phyloP scores from a whole-genome alignment of 2,113 vertebrate species.

The Catharus bicknelli region DNA sequence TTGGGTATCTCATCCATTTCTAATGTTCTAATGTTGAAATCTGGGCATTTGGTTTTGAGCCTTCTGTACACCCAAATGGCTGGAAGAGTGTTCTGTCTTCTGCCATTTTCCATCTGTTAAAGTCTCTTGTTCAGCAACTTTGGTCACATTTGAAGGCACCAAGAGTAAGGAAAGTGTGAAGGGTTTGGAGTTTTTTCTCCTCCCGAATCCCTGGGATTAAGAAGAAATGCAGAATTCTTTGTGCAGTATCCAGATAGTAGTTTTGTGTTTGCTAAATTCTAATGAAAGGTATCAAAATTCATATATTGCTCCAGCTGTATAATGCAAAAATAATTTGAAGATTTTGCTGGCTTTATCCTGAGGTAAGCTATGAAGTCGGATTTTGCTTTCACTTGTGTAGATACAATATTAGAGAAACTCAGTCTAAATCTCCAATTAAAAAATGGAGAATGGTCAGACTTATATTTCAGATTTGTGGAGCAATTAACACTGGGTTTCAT shows the following conservation, averaged over 20 bases:
- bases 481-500: neutral
- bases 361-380: neutral
- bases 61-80: neutral
- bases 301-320: neutral
- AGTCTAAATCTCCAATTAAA: neutral
- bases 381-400: neutral
- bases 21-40: slow-evolving; percentile 32
- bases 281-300: neutral
- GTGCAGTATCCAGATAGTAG: neutral
- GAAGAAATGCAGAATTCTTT: neutral
- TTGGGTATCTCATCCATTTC: slow-evolving; percentile 59
- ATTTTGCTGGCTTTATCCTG: neutral
- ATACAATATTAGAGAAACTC: neutral
- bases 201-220: neutral
- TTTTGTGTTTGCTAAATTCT: neutral
- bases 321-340: slow-evolving; percentile 30
- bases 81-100: neutral
- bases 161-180: neutral
- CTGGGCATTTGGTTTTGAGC: slow-evolving; percentile 6
- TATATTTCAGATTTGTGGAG: neutral
- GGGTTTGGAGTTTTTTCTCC: neutral
- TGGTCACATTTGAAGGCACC: neutral
- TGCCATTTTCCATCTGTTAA: neutral
- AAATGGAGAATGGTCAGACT: neutral
- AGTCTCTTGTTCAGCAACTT: neutral